A percentile compares a stretch with the other conserved stretches of the same genome.
Evolutionary conservation across 2,797 vertebrate genomes (phyloP).

Genomic region (Sebastes elongatus): DNA sequence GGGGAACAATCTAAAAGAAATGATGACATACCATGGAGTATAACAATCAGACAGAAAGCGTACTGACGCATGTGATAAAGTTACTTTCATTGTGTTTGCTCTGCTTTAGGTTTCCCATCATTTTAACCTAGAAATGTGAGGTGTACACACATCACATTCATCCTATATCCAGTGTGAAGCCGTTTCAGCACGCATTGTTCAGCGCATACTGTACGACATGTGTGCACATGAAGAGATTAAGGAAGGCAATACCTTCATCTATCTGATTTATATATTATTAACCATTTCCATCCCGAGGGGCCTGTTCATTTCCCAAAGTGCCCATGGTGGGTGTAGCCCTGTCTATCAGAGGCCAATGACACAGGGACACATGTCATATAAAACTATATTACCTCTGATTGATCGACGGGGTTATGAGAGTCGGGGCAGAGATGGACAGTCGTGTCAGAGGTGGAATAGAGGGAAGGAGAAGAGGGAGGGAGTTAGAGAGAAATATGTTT

Average conservation of each 20-base stretch:
- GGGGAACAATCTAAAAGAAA: no score
- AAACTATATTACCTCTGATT: constrained; percentile 63
- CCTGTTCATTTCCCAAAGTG: constrained; percentile 75
- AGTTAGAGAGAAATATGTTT: constrained; percentile 3
- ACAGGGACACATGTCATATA: constrained; percentile 72
- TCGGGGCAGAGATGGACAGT: constrained; percentile 36
- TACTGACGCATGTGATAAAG: neutral
- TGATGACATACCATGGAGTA: no score
- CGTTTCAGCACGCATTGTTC: neutral
- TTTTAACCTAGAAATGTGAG: neutral
- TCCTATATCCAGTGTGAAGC: neutral
- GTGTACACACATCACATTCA: neutral
- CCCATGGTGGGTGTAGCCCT: constrained; percentile 36
- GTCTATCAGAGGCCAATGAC: constrained; percentile 67
- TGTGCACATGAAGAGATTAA: constrained; percentile 10
- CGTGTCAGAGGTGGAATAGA: constrained; percentile 44
- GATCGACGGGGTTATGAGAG: constrained; percentile 65
- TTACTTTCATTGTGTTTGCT: neutral
- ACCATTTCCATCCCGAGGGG: constrained; percentile 52
- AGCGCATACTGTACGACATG: neutral
- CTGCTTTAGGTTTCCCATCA: neutral
- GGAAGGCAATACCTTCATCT: constrained; percentile 1
- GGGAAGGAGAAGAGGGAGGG: neutral
- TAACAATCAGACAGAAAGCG: no score
- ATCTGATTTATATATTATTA: constrained; percentile 58